Evolutionary conservation across 2,113 vertebrate species (phyloP).

Genomic region (Sander lucioperca): DNA sequence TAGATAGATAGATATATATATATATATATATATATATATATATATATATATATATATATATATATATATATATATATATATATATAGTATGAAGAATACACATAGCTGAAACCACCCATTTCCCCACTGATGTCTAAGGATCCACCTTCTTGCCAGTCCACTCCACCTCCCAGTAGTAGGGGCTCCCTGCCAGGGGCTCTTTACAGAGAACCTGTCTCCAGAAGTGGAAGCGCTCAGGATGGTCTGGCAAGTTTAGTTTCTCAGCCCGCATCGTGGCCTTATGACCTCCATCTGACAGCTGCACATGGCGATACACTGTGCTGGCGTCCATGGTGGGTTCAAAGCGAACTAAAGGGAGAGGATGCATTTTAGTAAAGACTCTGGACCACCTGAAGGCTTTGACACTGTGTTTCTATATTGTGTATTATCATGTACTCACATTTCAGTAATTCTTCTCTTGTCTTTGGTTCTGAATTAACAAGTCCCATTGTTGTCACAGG

Average conservation of each 20-base stretch:
- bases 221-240: slow-evolving; percentile 81
- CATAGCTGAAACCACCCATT: background rate
- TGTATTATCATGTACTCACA: slow-evolving; percentile 72
- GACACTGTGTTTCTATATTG: background rate
- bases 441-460: slow-evolving; percentile 83
- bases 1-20: no score
- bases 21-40: no score
- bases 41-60: no score
- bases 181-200: slow-evolving; percentile 80
- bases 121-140: background rate
- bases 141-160: slow-evolving; percentile 83
- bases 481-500: slow-evolving; percentile 11
- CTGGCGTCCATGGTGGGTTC: slow-evolving; percentile 81
- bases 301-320: slow-evolving; percentile 79
- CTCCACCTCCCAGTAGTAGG: slow-evolving; percentile 87
- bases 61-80: no score
- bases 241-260: slow-evolving; percentile 75
- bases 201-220: slow-evolving; percentile 85
- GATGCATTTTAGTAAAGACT: background rate
- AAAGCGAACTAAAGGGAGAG: slow-evolving; percentile 73
- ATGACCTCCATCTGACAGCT: slow-evolving; percentile 69
- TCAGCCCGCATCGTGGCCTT: slow-evolving; percentile 78
- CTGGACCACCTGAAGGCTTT: background rate
- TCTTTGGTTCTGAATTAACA: slow-evolving; percentile 71
- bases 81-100: background rate